Conservation (phyloP, 2,888 invertebrate species). For the Chloroclysta siterata region DNA sequence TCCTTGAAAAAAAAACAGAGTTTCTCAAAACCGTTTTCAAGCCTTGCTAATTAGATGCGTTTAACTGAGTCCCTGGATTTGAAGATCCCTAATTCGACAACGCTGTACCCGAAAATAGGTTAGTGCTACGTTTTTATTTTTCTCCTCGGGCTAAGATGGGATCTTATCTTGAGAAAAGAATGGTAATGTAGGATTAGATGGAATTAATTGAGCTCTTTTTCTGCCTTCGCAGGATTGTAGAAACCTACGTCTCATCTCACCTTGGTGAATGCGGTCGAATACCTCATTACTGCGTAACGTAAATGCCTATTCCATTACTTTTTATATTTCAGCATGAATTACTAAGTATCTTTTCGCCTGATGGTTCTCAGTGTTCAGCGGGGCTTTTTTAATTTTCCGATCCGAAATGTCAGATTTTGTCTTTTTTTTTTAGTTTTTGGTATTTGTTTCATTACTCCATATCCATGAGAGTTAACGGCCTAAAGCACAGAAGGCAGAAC, state of each 20-base stretch:
- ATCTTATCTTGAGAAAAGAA: conserved; percentile 31
- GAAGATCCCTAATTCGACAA: conserved; percentile 48
- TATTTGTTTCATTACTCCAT: too few species aligned
- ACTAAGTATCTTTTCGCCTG: too few species aligned
- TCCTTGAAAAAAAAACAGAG: conserved; percentile 14
- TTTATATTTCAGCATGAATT: too few species aligned
- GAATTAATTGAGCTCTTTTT: conserved; percentile 16
- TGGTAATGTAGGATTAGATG: conserved; percentile 16
- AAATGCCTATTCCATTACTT: too few species aligned
- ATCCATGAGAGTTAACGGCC: too few species aligned
- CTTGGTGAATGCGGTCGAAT: background rate
- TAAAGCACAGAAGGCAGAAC: too few species aligned
- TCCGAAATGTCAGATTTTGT: too few species aligned
- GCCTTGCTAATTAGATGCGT: conserved; percentile 43
- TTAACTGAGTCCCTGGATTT: conserved; percentile 38
- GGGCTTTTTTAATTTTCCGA: too few species aligned
- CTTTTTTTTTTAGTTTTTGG: too few species aligned
- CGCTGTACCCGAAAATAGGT: conserved; percentile 36
- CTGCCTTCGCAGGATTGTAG: conserved; percentile 3
- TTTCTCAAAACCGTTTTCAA: conserved; percentile 36
- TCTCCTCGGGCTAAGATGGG: conserved; percentile 21
- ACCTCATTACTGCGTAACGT: background rate
- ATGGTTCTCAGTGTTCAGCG: too few species aligned
- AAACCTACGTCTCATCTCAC: background rate
- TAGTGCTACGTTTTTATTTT: conserved; percentile 42